Evolutionary conservation across 2,113 vertebrate genomes (phyloP).

Genomic region (Rhinopomastus cyanomelas): DNA sequence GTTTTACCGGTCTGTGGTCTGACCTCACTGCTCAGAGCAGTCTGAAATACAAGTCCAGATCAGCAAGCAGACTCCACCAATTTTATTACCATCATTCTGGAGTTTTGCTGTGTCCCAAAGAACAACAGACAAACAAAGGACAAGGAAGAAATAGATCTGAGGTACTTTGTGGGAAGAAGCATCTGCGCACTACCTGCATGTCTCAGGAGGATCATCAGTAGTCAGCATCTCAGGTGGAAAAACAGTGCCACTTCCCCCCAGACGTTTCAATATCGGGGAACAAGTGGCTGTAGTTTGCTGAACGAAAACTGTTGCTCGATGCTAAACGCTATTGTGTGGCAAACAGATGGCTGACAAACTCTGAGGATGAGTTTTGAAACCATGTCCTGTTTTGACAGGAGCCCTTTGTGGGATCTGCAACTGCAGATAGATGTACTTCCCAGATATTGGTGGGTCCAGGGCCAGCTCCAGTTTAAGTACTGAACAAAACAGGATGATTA

Average conservation of each 20-base stretch:
- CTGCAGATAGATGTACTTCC: not conserved
- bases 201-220: not conserved
- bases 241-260: not conserved
- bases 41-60: not conserved
- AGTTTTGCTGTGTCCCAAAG: not conserved
- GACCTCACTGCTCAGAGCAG: not conserved
- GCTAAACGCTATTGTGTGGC: not conserved
- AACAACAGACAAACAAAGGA: not conserved
- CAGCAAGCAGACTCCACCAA: not conserved
- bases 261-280: not conserved
- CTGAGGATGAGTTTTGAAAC: conserved; percentile 23
- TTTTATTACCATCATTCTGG: not conserved
- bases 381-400: conserved; percentile 17
- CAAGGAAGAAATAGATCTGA: not conserved
- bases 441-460: not conserved
- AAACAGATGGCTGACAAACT: conserved; percentile 7
- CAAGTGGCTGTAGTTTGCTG: not conserved
- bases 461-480: not conserved
- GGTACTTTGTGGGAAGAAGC: not conserved
- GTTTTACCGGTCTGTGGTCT: not conserved
- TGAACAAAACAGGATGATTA: not conserved
- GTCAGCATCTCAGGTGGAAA: not conserved
- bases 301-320: not conserved
- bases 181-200: not conserved
- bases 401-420: not conserved